phyloP scores from a whole-genome alignment of 2,888 invertebrate genomes.

The Papilio gigon region DNA sequence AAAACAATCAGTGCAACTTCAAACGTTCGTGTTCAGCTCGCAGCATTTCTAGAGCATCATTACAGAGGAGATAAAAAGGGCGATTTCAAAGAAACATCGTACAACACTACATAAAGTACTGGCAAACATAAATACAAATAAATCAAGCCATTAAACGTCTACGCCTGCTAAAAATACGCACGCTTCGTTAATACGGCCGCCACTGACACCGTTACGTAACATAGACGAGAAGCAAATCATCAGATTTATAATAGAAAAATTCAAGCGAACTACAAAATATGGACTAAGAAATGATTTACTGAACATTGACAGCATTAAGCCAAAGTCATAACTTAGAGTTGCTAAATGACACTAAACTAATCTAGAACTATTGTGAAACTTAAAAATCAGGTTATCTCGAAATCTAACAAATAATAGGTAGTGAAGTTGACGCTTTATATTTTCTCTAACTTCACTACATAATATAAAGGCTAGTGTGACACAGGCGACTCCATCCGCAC shows the following conservation, averaged over 20 bases:
- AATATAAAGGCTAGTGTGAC: too few species aligned
- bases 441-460: too few species aligned
- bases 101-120: constrained; percentile 39
- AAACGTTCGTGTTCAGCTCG: constrained; percentile 19
- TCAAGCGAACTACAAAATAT: background rate
- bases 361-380: too few species aligned
- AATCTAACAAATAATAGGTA: too few species aligned
- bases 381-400: too few species aligned
- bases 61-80: constrained; percentile 47
- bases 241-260: background rate
- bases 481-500: too few species aligned
- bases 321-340: too few species aligned
- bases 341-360: too few species aligned
- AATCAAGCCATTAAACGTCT: constrained; percentile 65
- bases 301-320: too few species aligned
- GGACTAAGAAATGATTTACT: too few species aligned
- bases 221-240: too few species aligned
- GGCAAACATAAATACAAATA: constrained; percentile 60
- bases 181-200: constrained; percentile 50
- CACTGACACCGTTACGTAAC: constrained; percentile 54
- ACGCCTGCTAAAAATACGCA: constrained; percentile 56
- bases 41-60: constrained; percentile 25
- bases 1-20: constrained; percentile 13
- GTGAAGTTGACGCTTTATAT: too few species aligned
- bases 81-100: constrained; percentile 46